Conservation (phyloP, 2,888 invertebrate species). For the Tachina grossa region DNA sequence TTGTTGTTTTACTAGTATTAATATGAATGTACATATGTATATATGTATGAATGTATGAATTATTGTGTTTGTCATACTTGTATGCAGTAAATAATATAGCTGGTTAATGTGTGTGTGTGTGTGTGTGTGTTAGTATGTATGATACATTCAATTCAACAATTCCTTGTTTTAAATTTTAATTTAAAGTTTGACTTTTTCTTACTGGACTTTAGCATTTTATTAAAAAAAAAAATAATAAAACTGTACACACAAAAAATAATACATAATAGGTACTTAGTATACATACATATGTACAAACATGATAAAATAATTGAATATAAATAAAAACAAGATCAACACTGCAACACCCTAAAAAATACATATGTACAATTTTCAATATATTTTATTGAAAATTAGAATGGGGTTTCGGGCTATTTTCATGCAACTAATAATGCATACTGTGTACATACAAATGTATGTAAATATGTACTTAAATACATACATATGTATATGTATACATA, state of each 20-base stretch:
- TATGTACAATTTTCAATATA: conserved; percentile 22
- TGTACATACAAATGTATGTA: not conserved
- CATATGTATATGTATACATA: too few species aligned
- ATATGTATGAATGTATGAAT: conserved; percentile 1
- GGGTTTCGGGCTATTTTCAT: conserved; percentile 41
- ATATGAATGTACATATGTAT: not conserved
- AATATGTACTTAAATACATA: too few species aligned
- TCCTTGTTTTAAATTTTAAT: conserved; percentile 48
- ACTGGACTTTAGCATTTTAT: not conserved
- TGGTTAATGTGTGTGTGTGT: not conserved
- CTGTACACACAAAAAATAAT: conserved; percentile 19
- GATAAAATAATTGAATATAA: conserved; percentile 64
- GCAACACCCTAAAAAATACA: conserved; percentile 61
- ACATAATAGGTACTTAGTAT: not conserved
- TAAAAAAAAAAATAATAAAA: conserved; percentile 28
- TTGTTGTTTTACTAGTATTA: conserved; percentile 58
- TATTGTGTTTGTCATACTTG: conserved; percentile 18
- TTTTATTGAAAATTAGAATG: conserved; percentile 61
- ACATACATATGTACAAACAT: conserved; percentile 5
- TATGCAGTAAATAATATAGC: conserved; percentile 40
- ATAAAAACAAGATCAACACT: conserved; percentile 57
- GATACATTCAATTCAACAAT: conserved; percentile 46
- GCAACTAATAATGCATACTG: not conserved
- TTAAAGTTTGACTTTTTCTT: conserved; percentile 22
- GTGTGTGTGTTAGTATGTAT: conserved; percentile 3